Evolutionary conservation across 1,140 invertebrate species (phyloP), one percentile per base, ranked within the genome.

Genomic region (Anastrepha ludens): DNA sequence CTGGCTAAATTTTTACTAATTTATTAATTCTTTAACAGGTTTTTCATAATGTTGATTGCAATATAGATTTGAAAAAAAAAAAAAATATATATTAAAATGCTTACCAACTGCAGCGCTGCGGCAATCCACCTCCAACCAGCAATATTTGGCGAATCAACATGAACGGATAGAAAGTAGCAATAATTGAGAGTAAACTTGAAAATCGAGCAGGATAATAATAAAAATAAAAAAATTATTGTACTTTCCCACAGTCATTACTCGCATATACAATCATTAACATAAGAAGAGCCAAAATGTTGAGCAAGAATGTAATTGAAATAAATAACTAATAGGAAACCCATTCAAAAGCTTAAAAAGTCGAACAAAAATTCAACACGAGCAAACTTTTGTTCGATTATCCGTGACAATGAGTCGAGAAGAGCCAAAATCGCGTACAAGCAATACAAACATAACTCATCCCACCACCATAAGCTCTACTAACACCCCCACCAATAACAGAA

Each of bases 401-500:
- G 47, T 55, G 74, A 81, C 50, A 55, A 81, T 81, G 74, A 81
- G 74, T 81, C 74, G 74, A n/a, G 74, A 81, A 81, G 74, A 81
- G 74, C 47, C 74, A 81, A 81, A 81, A 81, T 55, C 74, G 74
- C 74, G 74, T 81, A 81, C 74, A 81, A 81, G 47, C 47, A 81
- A 55, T 13, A 29, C 44, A 50, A 81, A 81, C 44, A 55, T 11
- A 50, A 81, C n/a, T 55, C 74, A 81, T 55, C 74, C 74, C 74
- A 81, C 74, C 74, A 81, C 74, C 74, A 81, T 81, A 2, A 58
- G 41, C 47, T 55, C 74, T 47, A 81, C 74, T 81, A 81, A 81
- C 50, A 55, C 7, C n/a, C 47, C 74, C 6, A 20, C 74, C 74
- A 78, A 47, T 50, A 81, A 67, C 3, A 29, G 47, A 20, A 5